These are phyloP conservation scores for Euplagia quadripunctaria DNA, from an alignment of 2,888 invertebrate genomes.

Conservation along the genomic window DNA sequence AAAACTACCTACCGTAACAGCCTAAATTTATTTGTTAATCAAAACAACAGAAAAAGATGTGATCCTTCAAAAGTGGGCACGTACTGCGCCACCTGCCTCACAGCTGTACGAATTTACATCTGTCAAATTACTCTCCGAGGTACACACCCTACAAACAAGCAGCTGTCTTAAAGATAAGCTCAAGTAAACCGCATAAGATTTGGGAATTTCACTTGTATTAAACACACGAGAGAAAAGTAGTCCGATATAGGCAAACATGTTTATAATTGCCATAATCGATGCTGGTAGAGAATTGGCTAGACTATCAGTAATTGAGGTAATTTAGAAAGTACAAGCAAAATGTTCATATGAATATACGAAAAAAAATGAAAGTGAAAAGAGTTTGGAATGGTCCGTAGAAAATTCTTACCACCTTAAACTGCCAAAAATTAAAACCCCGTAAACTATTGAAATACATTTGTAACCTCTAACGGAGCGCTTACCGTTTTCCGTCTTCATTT, in stretches of 20 bases:
- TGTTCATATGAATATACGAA: constrained; percentile 31
- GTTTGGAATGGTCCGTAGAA: not conserved
- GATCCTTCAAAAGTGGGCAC: constrained; percentile 73
- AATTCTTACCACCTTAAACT: constrained; percentile 9
- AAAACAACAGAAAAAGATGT: constrained; percentile 54
- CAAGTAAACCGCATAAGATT: constrained; percentile 36
- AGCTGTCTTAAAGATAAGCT: constrained; percentile 67
- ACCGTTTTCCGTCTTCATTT: constrained; percentile 55
- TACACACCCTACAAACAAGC: constrained; percentile 66
- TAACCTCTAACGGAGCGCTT: constrained; percentile 30
- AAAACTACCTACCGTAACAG: constrained; percentile 19
- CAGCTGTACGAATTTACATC: constrained; percentile 80
- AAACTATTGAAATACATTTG: constrained; percentile 12
- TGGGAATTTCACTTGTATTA: constrained; percentile 47
- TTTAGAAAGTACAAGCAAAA: constrained; percentile 47
- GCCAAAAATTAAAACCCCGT: not conserved
- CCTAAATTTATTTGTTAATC: constrained; percentile 40
- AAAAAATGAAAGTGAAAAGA: constrained; percentile 13
- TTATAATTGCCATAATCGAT: constrained; percentile 51
- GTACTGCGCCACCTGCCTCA: constrained; percentile 77
- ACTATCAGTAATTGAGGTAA: constrained; percentile 29
- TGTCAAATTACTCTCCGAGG: constrained; percentile 74
- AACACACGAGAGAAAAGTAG: constrained; percentile 39
- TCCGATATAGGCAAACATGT: constrained; percentile 38
- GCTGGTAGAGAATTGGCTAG: constrained; percentile 36